phyloP scores from a whole-genome alignment of 2,113 vertebrate genomes.

The Crotalus viridis region DNA sequence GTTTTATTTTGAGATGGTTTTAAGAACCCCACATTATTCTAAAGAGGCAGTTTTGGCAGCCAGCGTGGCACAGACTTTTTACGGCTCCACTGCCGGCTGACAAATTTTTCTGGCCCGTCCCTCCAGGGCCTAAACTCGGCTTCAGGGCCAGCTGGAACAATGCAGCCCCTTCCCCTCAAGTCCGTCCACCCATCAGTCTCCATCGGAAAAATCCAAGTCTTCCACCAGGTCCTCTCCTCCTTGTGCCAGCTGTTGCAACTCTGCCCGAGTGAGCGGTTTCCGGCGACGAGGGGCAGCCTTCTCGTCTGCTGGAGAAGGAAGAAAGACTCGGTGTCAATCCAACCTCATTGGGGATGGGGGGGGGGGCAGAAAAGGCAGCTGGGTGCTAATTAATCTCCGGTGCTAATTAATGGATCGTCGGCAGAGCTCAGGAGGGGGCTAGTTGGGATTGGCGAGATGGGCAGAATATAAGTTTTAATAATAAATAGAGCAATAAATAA shows the following conservation, averaged over 20 bases:
- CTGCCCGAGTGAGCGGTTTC: constrained; percentile 61
- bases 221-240: constrained; percentile 86
- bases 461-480: background rate
- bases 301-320: constrained; percentile 46
- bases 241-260: constrained; percentile 79
- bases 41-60: constrained; percentile 28
- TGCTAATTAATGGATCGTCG: constrained; percentile 62
- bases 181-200: constrained; percentile 2
- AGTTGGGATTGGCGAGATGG: background rate
- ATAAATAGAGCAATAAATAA: background rate
- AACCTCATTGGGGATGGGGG: constrained; percentile 41
- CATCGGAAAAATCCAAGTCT: constrained; percentile 86
- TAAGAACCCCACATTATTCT: background rate
- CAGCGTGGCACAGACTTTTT: background rate
- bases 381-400: constrained; percentile 64
- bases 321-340: constrained; percentile 41
- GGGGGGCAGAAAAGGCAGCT: constrained; percentile 31
- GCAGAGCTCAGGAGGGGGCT: background rate
- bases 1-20: background rate
- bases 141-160: background rate
- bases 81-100: background rate
- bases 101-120: background rate
- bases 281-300: background rate
- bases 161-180: background rate
- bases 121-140: rapidly evolving